Evolutionary conservation across 1,140 invertebrate species (phyloP).

Genomic region (Orius insidiosus): DNA sequence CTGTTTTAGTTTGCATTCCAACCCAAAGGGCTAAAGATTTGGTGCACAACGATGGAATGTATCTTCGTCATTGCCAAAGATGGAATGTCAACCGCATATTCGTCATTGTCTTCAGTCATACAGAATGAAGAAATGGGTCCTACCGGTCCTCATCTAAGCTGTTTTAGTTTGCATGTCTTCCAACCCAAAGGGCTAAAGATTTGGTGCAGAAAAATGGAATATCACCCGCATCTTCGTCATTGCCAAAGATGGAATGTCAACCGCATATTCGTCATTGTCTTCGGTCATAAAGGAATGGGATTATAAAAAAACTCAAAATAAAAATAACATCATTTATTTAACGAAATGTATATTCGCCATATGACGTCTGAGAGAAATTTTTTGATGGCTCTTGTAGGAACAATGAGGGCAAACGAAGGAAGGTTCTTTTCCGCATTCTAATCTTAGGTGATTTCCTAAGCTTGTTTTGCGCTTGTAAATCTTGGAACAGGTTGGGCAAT

Average conservation of each 20-base stretch:
- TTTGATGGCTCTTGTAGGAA: constrained; percentile 25
- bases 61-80: no score
- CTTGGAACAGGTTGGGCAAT: constrained; percentile 26
- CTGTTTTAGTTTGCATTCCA: no score
- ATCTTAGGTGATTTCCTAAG: constrained; percentile 31
- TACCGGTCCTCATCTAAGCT: no score
- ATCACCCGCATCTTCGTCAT: no score
- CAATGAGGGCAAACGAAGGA: constrained; percentile 22
- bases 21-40: no score
- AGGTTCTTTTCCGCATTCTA: constrained; percentile 35
- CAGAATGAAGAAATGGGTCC: no score
- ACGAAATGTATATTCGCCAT: background rate
- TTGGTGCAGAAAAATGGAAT: no score
- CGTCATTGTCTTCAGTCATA: no score
- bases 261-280: background rate
- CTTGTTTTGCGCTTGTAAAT: constrained; percentile 32
- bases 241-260: background rate
- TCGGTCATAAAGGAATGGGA: background rate
- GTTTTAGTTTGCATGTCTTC: no score
- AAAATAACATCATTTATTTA: background rate
- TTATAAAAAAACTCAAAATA: background rate
- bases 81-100: background rate
- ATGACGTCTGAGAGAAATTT: constrained; percentile 11
- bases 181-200: no score
- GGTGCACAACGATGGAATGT: no score